These are phyloP conservation scores for Papilio xuthus DNA, from an alignment of 1,140 invertebrate genomes.

Conservation along the genomic window DNA sequence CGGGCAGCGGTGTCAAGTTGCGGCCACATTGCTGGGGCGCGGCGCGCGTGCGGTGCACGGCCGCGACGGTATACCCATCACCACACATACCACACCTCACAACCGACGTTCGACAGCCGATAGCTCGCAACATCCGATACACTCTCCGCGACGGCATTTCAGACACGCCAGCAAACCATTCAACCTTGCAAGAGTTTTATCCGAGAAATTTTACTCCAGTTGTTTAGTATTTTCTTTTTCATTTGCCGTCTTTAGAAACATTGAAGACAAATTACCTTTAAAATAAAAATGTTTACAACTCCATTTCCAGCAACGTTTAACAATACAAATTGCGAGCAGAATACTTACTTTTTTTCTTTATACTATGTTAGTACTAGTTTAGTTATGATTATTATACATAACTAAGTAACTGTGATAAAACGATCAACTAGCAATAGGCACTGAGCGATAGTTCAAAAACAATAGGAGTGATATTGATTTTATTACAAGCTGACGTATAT, in stretches of 20 bases:
- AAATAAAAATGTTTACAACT: not conserved
- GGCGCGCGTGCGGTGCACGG: slow-evolving; percentile 72
- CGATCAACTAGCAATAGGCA: slow-evolving; percentile 5
- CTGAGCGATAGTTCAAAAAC: slow-evolving; percentile 24
- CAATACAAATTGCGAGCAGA: not conserved
- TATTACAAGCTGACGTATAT: slow-evolving; percentile 22
- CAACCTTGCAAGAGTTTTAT: slow-evolving; percentile 21
- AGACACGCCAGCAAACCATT: slow-evolving; percentile 54
- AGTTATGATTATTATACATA: slow-evolving; percentile 4
- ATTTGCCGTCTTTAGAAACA: not conserved
- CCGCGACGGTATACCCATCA: slow-evolving; percentile 71
- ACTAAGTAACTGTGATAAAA: not conserved
- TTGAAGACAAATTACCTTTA: not conserved
- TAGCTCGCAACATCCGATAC: slow-evolving; percentile 75
- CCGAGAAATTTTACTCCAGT: slow-evolving; percentile 24
- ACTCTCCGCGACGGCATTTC: slow-evolving; percentile 67
- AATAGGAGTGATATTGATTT: slow-evolving; percentile 31
- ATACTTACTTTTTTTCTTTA: not conserved
- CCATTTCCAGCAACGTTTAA: not conserved
- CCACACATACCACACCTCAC: slow-evolving; percentile 33
- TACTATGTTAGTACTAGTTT: too few species aligned
- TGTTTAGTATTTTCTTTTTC: slow-evolving; percentile 4
- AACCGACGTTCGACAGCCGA: slow-evolving; percentile 59
- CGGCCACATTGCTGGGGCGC: slow-evolving; percentile 74
- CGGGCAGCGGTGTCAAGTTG: slow-evolving; percentile 65